Base-by-base conservation (phyloP, 2,797 vertebrate genomes). In the Malurus leucopterus region DNA sequence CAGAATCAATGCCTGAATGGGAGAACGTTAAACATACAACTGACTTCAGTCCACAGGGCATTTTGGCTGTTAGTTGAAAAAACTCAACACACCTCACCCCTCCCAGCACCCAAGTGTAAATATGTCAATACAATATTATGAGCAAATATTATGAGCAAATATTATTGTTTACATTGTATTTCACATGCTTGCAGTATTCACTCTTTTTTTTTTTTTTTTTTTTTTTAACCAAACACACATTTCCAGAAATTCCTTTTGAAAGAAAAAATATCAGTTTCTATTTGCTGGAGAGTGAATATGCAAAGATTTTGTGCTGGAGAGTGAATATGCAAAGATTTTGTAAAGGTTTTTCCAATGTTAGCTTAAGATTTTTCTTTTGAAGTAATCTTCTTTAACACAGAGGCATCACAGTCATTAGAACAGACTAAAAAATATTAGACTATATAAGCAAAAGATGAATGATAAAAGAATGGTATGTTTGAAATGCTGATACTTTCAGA, bases 81-180 rank as follows among this genome's bases (percentile, higher is more conserved):
- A 77, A 32, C 23, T 3, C 23, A 11, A 2, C 3, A 9, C 1
- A 30, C 8, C 1, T 1, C 2, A 30, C 7, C 6, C 18, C 15
- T 55, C 12, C 16, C 5, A 38, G 1, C 4, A 9, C 17, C 13
- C 10, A 49, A 47, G 23, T 41, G 3, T 59, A 59, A 62, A 40
- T 36, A 18, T 24, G 5, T 73, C 41, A 59, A 23, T 68, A 41
- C 6, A 41, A 11, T 38, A 24, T 9, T 8, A 15, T 21, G 26
- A 50, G 29, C 3, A 63, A 72, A 58, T 75, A 51, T 30, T 74
- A 23, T 22, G 26, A 50, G 29, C 3, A 63, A 72, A 58, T 75
- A 51, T 30, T 74, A 23, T 22, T 88, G 11, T 29, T 82, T 26
- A 61, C 18, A 38, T 44, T 24, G 9, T 64, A 29, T 6, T 21